Conservation (phyloP, 2,113 vertebrate species). For the Chauna torquata region DNA sequence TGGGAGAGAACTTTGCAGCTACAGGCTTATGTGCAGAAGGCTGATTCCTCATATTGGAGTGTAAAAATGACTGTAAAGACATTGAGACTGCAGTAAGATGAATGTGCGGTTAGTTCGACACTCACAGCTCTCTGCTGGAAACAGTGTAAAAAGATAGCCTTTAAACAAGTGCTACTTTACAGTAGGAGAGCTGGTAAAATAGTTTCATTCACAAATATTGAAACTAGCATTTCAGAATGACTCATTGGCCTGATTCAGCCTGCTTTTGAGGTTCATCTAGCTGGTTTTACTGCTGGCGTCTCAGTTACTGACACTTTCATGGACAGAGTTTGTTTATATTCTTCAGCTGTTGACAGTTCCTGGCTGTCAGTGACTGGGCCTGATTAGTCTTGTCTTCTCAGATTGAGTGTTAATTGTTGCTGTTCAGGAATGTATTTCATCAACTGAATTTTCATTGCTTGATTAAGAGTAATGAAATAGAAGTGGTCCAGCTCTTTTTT, state of each 20-base stretch:
- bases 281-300: not conserved
- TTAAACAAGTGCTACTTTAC: not conserved
- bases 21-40: not conserved
- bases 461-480: not conserved
- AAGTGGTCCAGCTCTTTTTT: not conserved
- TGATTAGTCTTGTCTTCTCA: not conserved
- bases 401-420: not conserved
- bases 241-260: not conserved
- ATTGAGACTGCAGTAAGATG: not conserved
- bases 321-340: not conserved
- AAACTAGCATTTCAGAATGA: not conserved
- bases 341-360: not conserved
- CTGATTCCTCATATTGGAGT: not conserved
- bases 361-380: not conserved
- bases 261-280: not conserved
- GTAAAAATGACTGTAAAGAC: slow-evolving; percentile 10
- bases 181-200: not conserved
- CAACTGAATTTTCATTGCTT: not conserved
- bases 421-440: not conserved
- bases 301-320: not conserved
- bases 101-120: not conserved
- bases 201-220: not conserved
- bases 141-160: not conserved
- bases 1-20: not conserved
- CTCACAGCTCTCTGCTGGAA: not conserved